Base-by-base conservation (phyloP, 2,113 vertebrate genomes). In the Gallinago media region DNA sequence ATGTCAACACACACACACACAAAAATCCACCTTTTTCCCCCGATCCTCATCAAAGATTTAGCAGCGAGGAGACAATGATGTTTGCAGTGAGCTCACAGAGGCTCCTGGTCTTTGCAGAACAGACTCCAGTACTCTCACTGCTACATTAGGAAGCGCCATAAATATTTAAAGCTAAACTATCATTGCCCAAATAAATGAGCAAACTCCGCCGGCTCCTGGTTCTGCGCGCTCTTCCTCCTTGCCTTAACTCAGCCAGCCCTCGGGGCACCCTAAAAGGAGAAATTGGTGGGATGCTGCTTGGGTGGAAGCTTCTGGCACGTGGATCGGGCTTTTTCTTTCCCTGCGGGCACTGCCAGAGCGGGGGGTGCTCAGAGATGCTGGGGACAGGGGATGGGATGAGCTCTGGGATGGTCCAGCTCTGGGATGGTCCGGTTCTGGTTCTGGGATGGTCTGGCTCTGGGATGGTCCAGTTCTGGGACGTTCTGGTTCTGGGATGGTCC, bases 101-200 rank as follows among this genome's bases (percentile, higher is more conserved):
- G 75, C 88, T 88, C 79, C 17, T 22, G 1, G 6, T 44, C 89
- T 73, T 47, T 14, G 74, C 83, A 76, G 74, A 62, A 59, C 44
- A 38, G 38, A 47, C 86, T 70, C 26, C 87, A 40, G 59, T n/a
- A 49, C 78, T 40, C 56, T 92, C 67, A 55, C 74, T 2, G 46
- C 65, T 63, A 52, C 87, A 68, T 94, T 85, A 73, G 79, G 95
- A 88, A 94, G 59, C 15, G 2, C 75, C 50, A 92, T 94, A 73
- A 96, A 94, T 96, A 85, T 88, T 88, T 92, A 92, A 96, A 88
- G 38, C 59, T 63, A 31, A 73, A 67, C 83, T 63, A 49, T 58
- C 38, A 3, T 38, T 63, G 74, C 87, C 79, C 87, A 91, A 85
- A 91, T 40, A 91, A 81, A 76, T 8, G 59, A 92, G 78, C 8